Evolutionary conservation across 2,888 invertebrate genomes (phyloP), one percentile per base, ranked within the genome.

Genomic region (Entomobrya proxima): DNA sequence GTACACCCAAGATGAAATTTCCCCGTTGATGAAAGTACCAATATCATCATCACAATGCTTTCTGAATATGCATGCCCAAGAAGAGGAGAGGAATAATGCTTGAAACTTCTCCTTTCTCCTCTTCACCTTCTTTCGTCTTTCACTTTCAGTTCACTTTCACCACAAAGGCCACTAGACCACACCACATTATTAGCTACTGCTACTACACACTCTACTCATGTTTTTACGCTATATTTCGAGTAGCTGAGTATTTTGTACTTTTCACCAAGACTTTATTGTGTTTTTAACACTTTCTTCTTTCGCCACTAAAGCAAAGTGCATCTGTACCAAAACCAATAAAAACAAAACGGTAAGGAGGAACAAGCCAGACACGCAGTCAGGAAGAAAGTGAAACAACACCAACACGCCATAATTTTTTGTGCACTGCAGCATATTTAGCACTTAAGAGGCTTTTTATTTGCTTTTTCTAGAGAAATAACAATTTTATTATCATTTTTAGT

Each of bases 61-160:
- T 55, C 11, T 55, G 55, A 24, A 55, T 55, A 55, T 55, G 55
- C 55, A 55, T 55, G 21, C 24, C 21, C 13, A n/a, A 35, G 52
- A 50, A 18, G 2, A n/a, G n/a, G 75, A 55, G 58, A 30, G 37
- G 24, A 61, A 61, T 30, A 61, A 61, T 32, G 32, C 61, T 61
- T 61, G 32, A 61, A 30, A 5, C 30, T 58, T 58, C 30, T 27
- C 13, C 30, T 21, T 44, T 30, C 58, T 44, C n/a, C 27, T 7
- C 32, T 74, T 77, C 76, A 77, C 72, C 84, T 84, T 85, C 11
- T 76, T 77, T 58, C 58, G 40, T 72, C 82, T 82, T 67, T 67
- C 52, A 64, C 72, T 85, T 72, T 79, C 78, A 72, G 58, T 85
- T 64, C 76, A 77, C 84, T 85, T 72, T 79, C 64, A 78, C 85